These are phyloP conservation scores for Diadumene lineata DNA, from an alignment of 92 coral and sea anemone species.

Conservation along the genomic window DNA sequence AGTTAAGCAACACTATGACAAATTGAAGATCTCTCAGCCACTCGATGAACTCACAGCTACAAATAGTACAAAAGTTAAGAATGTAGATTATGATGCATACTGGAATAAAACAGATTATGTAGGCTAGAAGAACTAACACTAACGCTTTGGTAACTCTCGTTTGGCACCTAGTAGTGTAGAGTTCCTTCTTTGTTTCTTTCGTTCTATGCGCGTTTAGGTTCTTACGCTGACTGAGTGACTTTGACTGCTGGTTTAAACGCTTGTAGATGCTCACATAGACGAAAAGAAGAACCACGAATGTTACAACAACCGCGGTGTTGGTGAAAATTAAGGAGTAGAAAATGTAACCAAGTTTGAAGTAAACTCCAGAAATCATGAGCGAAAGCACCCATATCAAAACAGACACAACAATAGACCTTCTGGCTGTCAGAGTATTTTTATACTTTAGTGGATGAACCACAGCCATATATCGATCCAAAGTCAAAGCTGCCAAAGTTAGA, in stretches of 20 bases:
- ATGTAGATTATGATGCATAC: conserved; percentile 50
- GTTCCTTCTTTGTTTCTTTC: conserved; percentile 19
- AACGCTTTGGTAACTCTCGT: conserved; percentile 49
- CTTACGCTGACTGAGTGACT: background rate
- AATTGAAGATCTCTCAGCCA: conserved; percentile 51
- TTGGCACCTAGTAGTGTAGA: conserved; percentile 21
- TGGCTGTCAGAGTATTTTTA: conserved; percentile 56
- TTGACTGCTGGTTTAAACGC: conserved; percentile 29
- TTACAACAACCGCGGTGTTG: conserved; percentile 75
- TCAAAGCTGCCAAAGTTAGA: conserved; percentile 68
- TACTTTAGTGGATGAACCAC: conserved; percentile 68
- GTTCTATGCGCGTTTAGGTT: background rate
- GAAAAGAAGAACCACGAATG: conserved; percentile 74
- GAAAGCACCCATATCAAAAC: conserved; percentile 71
- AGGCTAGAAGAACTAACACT: conserved; percentile 32
- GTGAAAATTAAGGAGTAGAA: conserved; percentile 75
- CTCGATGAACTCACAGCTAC: conserved; percentile 39
- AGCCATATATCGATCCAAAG: conserved; percentile 81
- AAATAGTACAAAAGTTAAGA: conserved; percentile 41
- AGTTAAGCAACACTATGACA: conserved; percentile 39
- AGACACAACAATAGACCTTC: conserved; percentile 51
- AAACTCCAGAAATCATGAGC: conserved; percentile 49
- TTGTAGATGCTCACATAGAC: conserved; percentile 69
- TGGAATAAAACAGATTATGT: conserved; percentile 42
- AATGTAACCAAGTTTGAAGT: conserved; percentile 75